Percentiles rank a stretch among this genome's conserved stretches.
phyloP scores from a whole-genome alignment of 1,140 invertebrate genomes.

The Orchestia grillus region DNA sequence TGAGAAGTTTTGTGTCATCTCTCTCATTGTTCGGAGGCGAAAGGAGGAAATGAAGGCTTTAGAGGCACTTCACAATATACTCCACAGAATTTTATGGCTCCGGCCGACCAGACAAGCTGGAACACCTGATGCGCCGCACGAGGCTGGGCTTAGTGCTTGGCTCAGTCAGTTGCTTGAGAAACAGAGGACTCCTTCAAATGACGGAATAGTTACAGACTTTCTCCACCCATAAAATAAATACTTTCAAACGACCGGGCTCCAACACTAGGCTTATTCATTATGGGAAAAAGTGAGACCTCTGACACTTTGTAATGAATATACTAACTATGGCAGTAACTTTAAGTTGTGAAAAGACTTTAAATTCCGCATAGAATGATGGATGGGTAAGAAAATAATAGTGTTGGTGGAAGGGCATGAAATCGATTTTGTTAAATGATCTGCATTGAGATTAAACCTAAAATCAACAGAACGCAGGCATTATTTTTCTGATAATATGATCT shows the following conservation, averaged over 20 bases:
- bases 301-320: too few species aligned
- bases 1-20: constrained; percentile 32
- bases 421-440: too few species aligned
- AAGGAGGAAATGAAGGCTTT: constrained; percentile 44
- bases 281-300: too few species aligned
- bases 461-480: too few species aligned
- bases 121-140: not conserved
- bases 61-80: constrained; percentile 54
- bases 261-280: too few species aligned
- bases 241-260: not conserved
- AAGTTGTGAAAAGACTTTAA: too few species aligned
- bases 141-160: not conserved
- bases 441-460: too few species aligned
- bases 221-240: not conserved
- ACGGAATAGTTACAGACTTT: not conserved
- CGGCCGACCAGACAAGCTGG: not conserved
- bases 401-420: too few species aligned
- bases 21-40: not conserved
- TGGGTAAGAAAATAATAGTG: too few species aligned
- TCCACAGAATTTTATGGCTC: constrained; percentile 31
- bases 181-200: not conserved
- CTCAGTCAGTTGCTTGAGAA: not conserved
- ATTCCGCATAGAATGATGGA: too few species aligned
- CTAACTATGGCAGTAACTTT: too few species aligned
- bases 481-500: too few species aligned